A percentile compares a stretch with the other conserved stretches of the same genome.
phyloP scores from a whole-genome alignment of 2,888 invertebrate genomes.

The Agrilus biguttatus region DNA sequence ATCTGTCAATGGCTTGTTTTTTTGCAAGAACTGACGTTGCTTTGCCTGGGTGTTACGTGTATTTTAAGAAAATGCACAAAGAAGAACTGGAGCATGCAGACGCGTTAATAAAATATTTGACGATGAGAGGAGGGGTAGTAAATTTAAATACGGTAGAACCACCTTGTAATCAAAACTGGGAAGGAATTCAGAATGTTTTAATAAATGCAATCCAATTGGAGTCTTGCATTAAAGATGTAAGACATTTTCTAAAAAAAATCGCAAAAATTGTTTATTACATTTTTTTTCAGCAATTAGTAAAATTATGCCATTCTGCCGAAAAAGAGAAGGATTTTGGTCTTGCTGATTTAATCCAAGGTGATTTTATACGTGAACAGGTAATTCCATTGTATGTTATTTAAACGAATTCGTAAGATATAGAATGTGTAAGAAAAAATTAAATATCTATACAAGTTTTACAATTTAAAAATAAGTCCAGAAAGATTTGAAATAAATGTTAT shows the following conservation, averaged over 20 bases:
- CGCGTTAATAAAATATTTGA: constrained; percentile 31
- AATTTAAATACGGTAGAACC: constrained; percentile 20
- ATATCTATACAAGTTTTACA: no score
- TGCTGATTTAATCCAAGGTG: constrained; percentile 36
- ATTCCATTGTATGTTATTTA: not conserved
- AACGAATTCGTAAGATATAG: not conserved
- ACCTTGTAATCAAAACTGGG: constrained; percentile 27
- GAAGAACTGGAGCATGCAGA: constrained; percentile 36
- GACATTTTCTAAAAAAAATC: not conserved
- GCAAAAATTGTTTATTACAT: constrained; percentile 10
- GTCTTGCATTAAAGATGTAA: constrained; percentile 23
- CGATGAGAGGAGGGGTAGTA: constrained; percentile 33
- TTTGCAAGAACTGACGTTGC: constrained; percentile 34
- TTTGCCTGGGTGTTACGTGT: constrained; percentile 30
- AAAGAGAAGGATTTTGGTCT: constrained; percentile 34
- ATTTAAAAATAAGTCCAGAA: no score
- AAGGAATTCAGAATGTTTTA: constrained; percentile 29
- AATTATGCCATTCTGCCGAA: constrained; percentile 29
- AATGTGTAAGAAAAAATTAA: no score
- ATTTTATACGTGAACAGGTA: constrained; percentile 40
- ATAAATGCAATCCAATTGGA: constrained; percentile 25
- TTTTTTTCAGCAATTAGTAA: constrained; percentile 27
- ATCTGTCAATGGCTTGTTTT: constrained; percentile 43
- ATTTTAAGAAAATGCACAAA: constrained; percentile 34
- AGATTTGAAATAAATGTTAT: no score